phyloP scores from a whole-genome alignment of 92 coral and sea anemone species.

The Pocillopora meandrina region DNA sequence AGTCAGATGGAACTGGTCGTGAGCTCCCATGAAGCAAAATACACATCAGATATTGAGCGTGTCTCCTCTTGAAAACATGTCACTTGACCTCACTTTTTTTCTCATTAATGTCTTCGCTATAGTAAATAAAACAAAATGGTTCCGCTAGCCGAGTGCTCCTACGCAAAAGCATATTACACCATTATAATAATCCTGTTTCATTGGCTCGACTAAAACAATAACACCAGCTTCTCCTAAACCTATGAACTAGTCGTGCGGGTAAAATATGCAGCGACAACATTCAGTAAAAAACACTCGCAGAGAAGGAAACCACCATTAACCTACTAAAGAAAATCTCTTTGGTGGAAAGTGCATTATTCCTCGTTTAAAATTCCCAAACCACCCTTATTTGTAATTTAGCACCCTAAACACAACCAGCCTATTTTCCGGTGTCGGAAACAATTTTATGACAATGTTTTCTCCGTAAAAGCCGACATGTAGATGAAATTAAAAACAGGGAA shows the following conservation, averaged over 20 bases:
- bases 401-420: background rate
- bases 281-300: background rate
- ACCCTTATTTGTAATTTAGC: slow-evolving; percentile 7
- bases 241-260: slow-evolving; percentile 1
- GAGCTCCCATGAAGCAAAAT: background rate
- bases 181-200: slow-evolving; percentile 19
- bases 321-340: background rate
- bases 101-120: slow-evolving; percentile 20
- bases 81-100: slow-evolving; percentile 13
- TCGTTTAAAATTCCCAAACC: background rate
- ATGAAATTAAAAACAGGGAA: background rate
- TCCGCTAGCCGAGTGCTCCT: slow-evolving; percentile 41
- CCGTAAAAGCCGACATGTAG: background rate
- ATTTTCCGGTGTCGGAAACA: slow-evolving; percentile 37
- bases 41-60: background rate
- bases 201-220: slow-evolving; percentile 17
- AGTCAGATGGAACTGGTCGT: background rate
- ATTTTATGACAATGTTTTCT: slow-evolving; percentile 16
- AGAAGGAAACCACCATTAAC: background rate
- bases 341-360: background rate
- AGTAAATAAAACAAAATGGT: slow-evolving; percentile 29
- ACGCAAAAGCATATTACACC: slow-evolving; percentile 29
- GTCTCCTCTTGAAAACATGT: slow-evolving; percentile 20
- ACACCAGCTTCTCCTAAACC: background rate
- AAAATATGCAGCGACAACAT: background rate